Evolutionary conservation across 2,797 vertebrate species (phyloP), one percentile per base, ranked within the genome.

Genomic region (Pelodytes ibericus): DNA sequence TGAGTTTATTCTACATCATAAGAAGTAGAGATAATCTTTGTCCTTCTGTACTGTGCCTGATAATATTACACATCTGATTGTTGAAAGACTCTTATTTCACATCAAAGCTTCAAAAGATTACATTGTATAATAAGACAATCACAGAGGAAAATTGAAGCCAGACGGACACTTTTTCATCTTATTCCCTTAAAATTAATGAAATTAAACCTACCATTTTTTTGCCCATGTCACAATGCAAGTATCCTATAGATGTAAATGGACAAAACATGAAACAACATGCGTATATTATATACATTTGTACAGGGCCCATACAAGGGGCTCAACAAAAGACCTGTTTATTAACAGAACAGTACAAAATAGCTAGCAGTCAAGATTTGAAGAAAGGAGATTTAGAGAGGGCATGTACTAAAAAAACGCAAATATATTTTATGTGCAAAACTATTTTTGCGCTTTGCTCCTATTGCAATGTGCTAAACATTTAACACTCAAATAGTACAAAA

Each of bases 121-220:
- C 49, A 22, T 53, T 53, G 16, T 53, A 53, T 53, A 53, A 53
- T 53, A 53, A 53, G 13, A 53, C 49, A 53, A 53, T 53, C 24
- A 20, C 49, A 16, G 49, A 22, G 49, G 20, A 24, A 24, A 16
- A 53, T 22, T 53, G n/a, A 16, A 53, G 49, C 49, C 49, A 22
- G 49, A 22, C n/a, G 49, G 49, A n/a, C 20, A 22, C 49, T 53
- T 53, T 53, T 53, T 53, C 49, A 53, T 53, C 49, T 53, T 53
- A 22, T 53, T 24, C 49, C 49, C 22, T 25, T 22, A 53, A 20
- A 13, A 22, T 53, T 11, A 53, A 11, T 53, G 49, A 22, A 53
- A 4, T 53, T 22, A 53, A 53, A 24, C n/a, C 24, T 53, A 0
- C 20, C 20, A 7, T 53, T 53, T 53, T 53, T 53, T 53, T 53